Evolutionary conservation across 2,888 invertebrate genomes (phyloP), one percentile per base, ranked within the genome.

Genomic region (Lepidonotus clava): DNA sequence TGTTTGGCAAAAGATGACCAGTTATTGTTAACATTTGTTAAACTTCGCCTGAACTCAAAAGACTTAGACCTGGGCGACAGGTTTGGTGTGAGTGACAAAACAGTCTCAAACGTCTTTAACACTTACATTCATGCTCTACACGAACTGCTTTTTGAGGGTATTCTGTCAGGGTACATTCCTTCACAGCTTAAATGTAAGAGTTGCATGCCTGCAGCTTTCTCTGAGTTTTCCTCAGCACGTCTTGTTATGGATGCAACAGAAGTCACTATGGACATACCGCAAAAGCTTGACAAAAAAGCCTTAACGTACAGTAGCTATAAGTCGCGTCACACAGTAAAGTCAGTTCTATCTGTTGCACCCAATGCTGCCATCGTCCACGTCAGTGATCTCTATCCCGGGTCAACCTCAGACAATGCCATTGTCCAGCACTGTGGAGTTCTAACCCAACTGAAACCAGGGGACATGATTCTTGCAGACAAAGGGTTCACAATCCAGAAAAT

Each of bases 201-300:
- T 4, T 83, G 40, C 0, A 40, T 83, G 46, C 86, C 86, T 34
- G 28, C 14, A 14, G 24, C 86, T n/a, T 86, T 86, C 32, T 28
- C 11, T 6, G 86, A 83, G 14, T 86, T 86, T 67, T n/a, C 21
- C 14, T 83, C 67, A 4, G 8, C 21, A 14, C 36, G 86, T 4
- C n/a, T 41, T 34, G 86, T 66, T 8, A 83, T 86, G 36, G 86
- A 86, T 86, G 86, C 86, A n/a, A 86, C 83, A 14, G 83, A 86
- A 41, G 66, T 86, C 34, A 67, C 67, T 38, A 38, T 41, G 67
- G 86, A 83, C 36, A 83, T 86, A 21, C 86, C 86, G 28, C 18
- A 28, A 8, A 40, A 83, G 24, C 24, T 86, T 2, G 61, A 40
- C 34, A 28, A 83, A 18, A 40, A 66, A 18, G n/a, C 56, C 21